Percentiles rank a stretch among this genome's conserved stretches.
Evolutionary conservation across 2,797 vertebrate species (phyloP).

Genomic region (Setipinna tenuifilis): DNA sequence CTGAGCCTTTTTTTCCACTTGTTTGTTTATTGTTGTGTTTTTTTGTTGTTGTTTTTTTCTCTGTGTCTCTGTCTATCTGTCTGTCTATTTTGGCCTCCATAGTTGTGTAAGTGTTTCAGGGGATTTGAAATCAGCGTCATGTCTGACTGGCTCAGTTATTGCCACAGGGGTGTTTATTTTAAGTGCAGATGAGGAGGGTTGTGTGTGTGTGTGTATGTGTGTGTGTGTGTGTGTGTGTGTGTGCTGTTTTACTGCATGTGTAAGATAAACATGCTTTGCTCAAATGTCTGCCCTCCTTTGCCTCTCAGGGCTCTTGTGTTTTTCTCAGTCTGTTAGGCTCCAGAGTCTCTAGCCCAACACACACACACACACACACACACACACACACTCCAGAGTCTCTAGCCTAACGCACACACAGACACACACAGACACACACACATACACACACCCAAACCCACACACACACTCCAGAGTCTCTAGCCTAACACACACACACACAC

Average conservation of each 20-base stretch:
- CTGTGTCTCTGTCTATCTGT: not conserved
- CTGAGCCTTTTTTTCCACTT: not conserved
- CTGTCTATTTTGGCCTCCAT: not conserved
- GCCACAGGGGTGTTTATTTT: constrained; percentile 48
- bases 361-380: no score
- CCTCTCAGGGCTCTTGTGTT: constrained; percentile 23
- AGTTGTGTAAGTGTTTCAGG: not conserved
- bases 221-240: constrained; percentile 9
- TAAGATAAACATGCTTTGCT: constrained; percentile 28
- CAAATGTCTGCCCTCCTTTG: constrained; percentile 26
- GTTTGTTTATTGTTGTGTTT: not conserved
- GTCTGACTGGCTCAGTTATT: constrained; percentile 46
- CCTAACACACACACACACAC: not conserved
- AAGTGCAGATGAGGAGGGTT: constrained; percentile 35
- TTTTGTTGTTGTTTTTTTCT: not conserved
- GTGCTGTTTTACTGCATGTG: not conserved
- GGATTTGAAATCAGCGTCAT: constrained; percentile 56
- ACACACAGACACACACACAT: no score
- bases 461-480: no score
- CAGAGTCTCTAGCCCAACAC: not conserved
- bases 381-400: no score
- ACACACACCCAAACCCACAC: no score
- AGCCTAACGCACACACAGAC: no score
- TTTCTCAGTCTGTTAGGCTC: constrained; percentile 36
- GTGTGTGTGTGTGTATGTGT: not conserved